These are phyloP conservation scores for Nycticorax nycticorax DNA, from an alignment of 2,113 vertebrate species.

Conservation along the genomic window DNA sequence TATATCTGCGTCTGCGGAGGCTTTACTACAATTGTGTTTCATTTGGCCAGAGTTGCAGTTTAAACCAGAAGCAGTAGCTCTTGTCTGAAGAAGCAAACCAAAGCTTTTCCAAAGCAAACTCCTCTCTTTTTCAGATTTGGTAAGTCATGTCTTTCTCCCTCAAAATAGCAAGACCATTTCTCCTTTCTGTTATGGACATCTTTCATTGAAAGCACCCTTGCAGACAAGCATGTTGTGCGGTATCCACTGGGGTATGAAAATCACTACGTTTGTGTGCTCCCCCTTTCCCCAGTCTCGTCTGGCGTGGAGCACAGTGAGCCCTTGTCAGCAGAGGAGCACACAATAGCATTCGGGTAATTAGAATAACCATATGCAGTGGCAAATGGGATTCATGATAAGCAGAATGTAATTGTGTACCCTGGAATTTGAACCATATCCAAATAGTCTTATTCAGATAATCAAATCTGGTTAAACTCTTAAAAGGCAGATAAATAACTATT, in stretches of 20 bases:
- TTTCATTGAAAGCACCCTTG: neutral
- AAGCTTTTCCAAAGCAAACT: neutral
- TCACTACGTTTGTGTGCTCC: neutral
- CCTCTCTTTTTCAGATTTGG: neutral
- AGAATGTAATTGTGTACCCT: constrained; percentile 56
- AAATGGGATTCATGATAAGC: constrained; percentile 55
- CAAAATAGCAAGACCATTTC: rapidly evolving
- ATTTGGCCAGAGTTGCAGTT: neutral
- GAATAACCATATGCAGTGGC: constrained; percentile 52
- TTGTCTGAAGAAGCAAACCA: neutral
- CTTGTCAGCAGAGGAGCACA: constrained; percentile 7
- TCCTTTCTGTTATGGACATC: neutral
- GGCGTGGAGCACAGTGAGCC: neutral
- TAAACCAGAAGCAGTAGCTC: neutral
- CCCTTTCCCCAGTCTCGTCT: neutral
- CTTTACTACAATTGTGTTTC: neutral
- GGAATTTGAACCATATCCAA: constrained; percentile 53
- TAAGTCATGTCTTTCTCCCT: neutral
- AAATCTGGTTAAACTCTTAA: constrained; percentile 61
- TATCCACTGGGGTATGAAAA: neutral
- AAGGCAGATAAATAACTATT: constrained; percentile 46
- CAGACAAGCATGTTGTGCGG: rapidly evolving
- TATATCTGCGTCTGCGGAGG: neutral
- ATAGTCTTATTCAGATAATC: constrained; percentile 47
- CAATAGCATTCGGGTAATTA: constrained; percentile 6